Percentiles rank a stretch among this genome's conserved stretches.
These are phyloP conservation scores for Hofmannophila pseudospretella DNA, from an alignment of 2,888 invertebrate genomes.

Conservation along the genomic window DNA sequence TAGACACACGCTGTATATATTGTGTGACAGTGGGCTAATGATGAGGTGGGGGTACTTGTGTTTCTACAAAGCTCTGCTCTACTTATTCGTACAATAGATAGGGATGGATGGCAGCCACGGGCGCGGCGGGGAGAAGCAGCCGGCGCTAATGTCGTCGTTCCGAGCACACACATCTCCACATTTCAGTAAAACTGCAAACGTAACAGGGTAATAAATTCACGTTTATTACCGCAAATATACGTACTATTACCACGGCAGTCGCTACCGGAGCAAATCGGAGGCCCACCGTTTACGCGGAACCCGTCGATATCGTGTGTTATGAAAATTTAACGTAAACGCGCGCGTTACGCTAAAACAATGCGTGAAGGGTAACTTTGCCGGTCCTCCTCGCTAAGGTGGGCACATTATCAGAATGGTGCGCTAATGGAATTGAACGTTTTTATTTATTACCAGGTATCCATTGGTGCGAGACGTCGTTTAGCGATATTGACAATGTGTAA, in stretches of 20 bases:
- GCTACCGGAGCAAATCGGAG: conserved; percentile 62
- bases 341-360: conserved; percentile 50
- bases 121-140: conserved; percentile 32
- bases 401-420: conserved; percentile 28
- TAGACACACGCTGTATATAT: too few relatives aligned
- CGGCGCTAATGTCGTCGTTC: conserved; percentile 51
- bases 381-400: conserved; percentile 28
- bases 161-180: conserved; percentile 59
- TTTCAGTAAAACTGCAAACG: conserved; percentile 72
- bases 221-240: conserved; percentile 71
- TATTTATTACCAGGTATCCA: conserved; percentile 52
- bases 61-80: neutral
- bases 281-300: conserved; percentile 48
- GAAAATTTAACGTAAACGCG: conserved; percentile 58
- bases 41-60: too few relatives aligned
- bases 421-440: conserved; percentile 55
- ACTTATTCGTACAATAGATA: conserved; percentile 1
- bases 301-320: conserved; percentile 49
- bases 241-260: conserved; percentile 56
- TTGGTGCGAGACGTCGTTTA: conserved; percentile 32
- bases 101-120: conserved; percentile 19
- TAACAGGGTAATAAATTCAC: conserved; percentile 71
- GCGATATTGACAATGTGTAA: conserved; percentile 32
- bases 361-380: conserved; percentile 25
- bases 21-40: too few relatives aligned